These are phyloP conservation scores for Callopanchax toddi DNA, from an alignment of 2,113 vertebrate species.

Conservation along the genomic window DNA sequence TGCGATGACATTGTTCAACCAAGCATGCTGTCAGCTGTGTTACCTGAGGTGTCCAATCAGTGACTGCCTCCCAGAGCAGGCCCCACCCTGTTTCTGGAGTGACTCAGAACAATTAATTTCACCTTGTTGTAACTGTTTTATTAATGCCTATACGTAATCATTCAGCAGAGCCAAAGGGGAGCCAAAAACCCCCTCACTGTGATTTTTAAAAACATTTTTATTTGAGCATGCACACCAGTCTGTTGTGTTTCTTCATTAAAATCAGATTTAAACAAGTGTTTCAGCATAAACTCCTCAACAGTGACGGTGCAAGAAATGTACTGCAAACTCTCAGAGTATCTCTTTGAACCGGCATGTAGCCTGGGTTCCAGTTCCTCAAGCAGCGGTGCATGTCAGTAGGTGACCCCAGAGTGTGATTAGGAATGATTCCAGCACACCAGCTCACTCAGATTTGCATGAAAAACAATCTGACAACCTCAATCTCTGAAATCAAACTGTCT, in stretches of 20 bases:
- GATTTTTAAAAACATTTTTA: too few relatives aligned
- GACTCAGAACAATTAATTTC: constrained; percentile 18
- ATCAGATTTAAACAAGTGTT: constrained; percentile 16
- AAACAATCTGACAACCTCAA: constrained; percentile 15
- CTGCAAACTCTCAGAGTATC: constrained; percentile 11
- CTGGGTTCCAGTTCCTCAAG: constrained; percentile 36
- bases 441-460: constrained; percentile 39
- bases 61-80: constrained; percentile 58
- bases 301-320: constrained; percentile 45
- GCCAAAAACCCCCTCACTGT: too few relatives aligned
- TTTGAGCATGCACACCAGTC: too few relatives aligned
- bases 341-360: constrained; percentile 3
- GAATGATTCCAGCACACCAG: constrained; percentile 21
- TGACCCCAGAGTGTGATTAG: constrained; percentile 26
- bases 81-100: constrained; percentile 43
- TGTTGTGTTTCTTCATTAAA: constrained; percentile 41
- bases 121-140: constrained; percentile 10
- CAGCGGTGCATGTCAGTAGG: constrained; percentile 50
- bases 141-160: constrained; percentile 4
- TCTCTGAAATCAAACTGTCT: constrained; percentile 32
- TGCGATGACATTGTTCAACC: constrained; percentile 45
- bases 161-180: not conserved
- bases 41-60: constrained; percentile 73
- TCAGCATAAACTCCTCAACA: constrained; percentile 1
- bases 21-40: constrained; percentile 65